Evolutionary conservation across 2,113 vertebrate species (phyloP), one percentile per base, ranked within the genome.

Genomic region (Panthera tigris): DNA sequence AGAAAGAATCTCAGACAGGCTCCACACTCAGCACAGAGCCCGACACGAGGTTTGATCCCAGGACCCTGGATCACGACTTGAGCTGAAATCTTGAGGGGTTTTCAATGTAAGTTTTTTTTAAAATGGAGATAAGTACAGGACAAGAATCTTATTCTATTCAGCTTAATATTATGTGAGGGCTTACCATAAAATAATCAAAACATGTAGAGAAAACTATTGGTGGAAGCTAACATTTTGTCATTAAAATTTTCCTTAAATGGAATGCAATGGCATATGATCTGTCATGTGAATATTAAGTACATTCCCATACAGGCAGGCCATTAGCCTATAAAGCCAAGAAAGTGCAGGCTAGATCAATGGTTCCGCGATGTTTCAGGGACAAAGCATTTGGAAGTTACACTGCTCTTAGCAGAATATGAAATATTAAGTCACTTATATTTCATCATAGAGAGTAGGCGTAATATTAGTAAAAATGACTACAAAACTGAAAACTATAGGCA

Each of bases 111-210:
- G 15, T 45, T 45, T 36, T 91, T 89, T 52, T 97, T 94, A 88
- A 97, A 96, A 91, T 91, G 14, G n/a, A 96, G 13, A 11, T 48
- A 96, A 89, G 31, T 90, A 88, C 16, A 86, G 66, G 57, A 48
- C 52, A 66, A 39, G 23, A 87, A 97, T 69, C 29, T 96, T 39
- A 92, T 50, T 92, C 73, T 87, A 79, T 45, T 39, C 87, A 95
- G 89, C 41, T 95, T 95, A 76, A 65, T 66, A 86, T 92, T 55
- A 92, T 15, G 41, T 48, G 14, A 92, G 16, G 61, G 23, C 11
- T 96, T 57, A 92, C 15, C 84, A 89, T 78, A 86, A 84, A 90
- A 92, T 89, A 97, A 89, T 85, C 23, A 89, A 95, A 89, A 95
- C 65, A 85, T 11, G 8, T 48, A 94, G 69, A 21, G 79, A 79